Evolutionary conservation across 2,113 vertebrate species (phyloP).

Genomic region (Rostratula benghalensis): DNA sequence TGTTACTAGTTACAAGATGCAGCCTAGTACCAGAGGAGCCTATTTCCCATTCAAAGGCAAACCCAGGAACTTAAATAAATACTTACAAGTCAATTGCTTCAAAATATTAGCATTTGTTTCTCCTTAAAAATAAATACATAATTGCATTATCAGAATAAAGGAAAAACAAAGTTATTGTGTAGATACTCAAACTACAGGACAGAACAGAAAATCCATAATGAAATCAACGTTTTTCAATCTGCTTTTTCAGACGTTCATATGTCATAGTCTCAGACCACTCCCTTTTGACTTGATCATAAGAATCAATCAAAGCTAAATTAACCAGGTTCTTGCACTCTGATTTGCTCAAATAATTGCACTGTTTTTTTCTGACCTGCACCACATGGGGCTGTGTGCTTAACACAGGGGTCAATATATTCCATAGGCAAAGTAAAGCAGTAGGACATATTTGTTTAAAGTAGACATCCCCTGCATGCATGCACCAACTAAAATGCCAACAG

Average conservation of each 20-base stretch:
- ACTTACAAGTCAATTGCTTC: not conserved
- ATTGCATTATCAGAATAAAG: not conserved
- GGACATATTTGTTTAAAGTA: not conserved
- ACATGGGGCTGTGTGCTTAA: not conserved
- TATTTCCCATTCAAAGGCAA: not conserved
- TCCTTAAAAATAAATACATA: not conserved
- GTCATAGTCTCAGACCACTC: not conserved
- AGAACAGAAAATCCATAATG: not conserved
- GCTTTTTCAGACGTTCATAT: not conserved
- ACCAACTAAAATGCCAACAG: not conserved
- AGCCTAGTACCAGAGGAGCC: not conserved
- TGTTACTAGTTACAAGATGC: slow-evolving; percentile 66
- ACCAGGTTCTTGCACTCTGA: not conserved
- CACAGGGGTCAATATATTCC: not conserved
- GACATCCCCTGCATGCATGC: not conserved
- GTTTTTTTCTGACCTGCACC: not conserved
- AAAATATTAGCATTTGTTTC: not conserved
- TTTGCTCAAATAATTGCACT: not conserved
- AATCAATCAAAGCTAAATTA: not conserved
- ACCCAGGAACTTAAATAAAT: not conserved
- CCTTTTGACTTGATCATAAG: not conserved
- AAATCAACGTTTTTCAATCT: not conserved
- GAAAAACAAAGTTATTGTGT: not conserved
- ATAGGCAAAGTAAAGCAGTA: not conserved
- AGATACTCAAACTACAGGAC: not conserved